Evolutionary conservation across 2,797 vertebrate genomes (phyloP).

Genomic region (Toxotes lorentzi): DNA sequence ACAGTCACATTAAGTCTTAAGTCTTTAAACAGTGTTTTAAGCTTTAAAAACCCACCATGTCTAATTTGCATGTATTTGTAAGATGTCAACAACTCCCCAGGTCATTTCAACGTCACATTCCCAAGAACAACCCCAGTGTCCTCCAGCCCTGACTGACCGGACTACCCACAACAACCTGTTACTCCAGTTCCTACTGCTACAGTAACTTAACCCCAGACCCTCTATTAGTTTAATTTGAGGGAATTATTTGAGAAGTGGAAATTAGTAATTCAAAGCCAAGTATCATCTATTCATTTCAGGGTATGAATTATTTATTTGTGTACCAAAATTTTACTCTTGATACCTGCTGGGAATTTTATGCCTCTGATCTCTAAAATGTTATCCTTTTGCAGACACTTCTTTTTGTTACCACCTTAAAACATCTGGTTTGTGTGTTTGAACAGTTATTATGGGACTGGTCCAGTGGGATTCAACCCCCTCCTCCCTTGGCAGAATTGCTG

Average conservation of each 20-base stretch:
- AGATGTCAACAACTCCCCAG: too few relatives aligned
- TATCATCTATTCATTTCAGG: neutral
- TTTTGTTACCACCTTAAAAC: neutral
- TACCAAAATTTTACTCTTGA: too few relatives aligned
- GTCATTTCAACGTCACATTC: too few relatives aligned
- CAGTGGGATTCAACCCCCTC: neutral
- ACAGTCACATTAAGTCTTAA: neutral
- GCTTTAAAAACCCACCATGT: too few relatives aligned
- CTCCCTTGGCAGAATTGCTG: neutral
- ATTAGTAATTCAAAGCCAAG: neutral
- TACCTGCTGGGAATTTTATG: neutral
- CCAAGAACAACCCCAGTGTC: too few relatives aligned
- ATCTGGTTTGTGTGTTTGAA: neutral
- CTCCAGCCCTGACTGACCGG: neutral
- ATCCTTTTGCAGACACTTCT: neutral
- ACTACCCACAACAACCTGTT: slow-evolving; percentile 22
- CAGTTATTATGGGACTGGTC: neutral
- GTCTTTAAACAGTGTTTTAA: too few relatives aligned
- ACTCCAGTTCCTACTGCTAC: slow-evolving; percentile 2
- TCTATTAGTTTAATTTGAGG: neutral
- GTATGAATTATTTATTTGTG: neutral
- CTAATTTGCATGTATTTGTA: neutral
- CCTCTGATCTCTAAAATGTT: neutral
- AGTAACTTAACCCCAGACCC: neutral
- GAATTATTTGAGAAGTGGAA: neutral